Conservation (phyloP, 2,797 vertebrate species). For the Lepilemur ruficaudatus region DNA sequence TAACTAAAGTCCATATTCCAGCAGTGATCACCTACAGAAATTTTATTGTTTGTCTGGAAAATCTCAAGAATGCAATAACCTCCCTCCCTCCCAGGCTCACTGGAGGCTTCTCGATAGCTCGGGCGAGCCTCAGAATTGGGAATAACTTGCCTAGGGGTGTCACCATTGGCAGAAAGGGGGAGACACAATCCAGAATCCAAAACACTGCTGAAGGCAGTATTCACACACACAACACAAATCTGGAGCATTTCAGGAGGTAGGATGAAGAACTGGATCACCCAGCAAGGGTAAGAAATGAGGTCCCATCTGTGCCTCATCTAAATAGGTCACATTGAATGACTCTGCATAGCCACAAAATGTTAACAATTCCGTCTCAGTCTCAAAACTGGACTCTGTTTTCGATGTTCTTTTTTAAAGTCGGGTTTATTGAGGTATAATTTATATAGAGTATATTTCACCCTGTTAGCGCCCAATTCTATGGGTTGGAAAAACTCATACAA, state of each 20-base stretch:
- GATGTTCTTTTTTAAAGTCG: neutral
- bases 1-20: neutral
- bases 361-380: neutral
- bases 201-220: neutral
- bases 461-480: neutral
- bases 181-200: neutral
- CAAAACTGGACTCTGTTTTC: neutral
- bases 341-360: neutral
- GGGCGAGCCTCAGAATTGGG: neutral
- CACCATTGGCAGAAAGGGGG: neutral
- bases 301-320: neutral
- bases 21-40: neutral
- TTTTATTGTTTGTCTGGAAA: neutral
- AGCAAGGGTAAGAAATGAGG: neutral
- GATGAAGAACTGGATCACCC: neutral
- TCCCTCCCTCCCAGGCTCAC: neutral
- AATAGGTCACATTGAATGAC: neutral
- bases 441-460: neutral
- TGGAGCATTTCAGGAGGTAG: neutral
- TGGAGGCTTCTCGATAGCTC: neutral
- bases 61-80: neutral
- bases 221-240: neutral
- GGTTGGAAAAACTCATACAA: neutral
- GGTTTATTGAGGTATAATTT: neutral
- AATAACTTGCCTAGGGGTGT: neutral